Conservation (phyloP, 2,888 invertebrate genomes). For the Cataglyphis albicans region DNA sequence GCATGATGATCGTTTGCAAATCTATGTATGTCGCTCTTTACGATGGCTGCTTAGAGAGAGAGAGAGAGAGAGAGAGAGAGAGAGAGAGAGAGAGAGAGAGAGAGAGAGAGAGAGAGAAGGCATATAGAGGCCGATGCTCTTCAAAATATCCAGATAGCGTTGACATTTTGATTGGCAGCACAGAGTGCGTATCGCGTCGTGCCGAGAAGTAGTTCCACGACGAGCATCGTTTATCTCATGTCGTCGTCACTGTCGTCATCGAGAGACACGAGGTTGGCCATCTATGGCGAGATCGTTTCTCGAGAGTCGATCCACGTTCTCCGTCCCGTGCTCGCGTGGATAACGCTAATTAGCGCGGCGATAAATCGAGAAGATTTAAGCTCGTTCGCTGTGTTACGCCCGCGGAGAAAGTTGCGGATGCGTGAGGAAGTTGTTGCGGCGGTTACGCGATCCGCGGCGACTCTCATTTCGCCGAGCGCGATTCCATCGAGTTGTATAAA, state of each 20-base stretch:
- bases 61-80: conserved; percentile 3
- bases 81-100: neutral
- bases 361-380: conserved; percentile 54
- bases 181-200: conserved; percentile 64
- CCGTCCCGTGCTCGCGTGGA: conserved; percentile 17
- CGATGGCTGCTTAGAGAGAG: conserved; percentile 9
- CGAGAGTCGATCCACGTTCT: conserved; percentile 25
- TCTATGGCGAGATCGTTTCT: conserved; percentile 14
- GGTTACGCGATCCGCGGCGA: conserved; percentile 53
- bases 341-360: conserved; percentile 51
- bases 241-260: neutral
- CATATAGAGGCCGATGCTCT: conserved; percentile 23
- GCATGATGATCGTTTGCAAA: conserved; percentile 32
- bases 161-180: conserved; percentile 81
- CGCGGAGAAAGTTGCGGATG: conserved; percentile 66
- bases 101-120: neutral
- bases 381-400: conserved; percentile 55
- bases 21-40: conserved; percentile 27
- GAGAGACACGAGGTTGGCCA: neutral
- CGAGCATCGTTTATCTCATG: conserved; percentile 59
- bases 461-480: conserved; percentile 59
- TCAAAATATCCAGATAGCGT: conserved; percentile 77
- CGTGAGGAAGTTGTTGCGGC: conserved; percentile 35
- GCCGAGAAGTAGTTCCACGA: conserved; percentile 38
- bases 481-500: conserved; percentile 69